Percentiles rank a stretch among this genome's conserved stretches.
These are phyloP conservation scores for Cinclus cinclus DNA, from an alignment of 2,113 vertebrate species.

Conservation along the genomic window DNA sequence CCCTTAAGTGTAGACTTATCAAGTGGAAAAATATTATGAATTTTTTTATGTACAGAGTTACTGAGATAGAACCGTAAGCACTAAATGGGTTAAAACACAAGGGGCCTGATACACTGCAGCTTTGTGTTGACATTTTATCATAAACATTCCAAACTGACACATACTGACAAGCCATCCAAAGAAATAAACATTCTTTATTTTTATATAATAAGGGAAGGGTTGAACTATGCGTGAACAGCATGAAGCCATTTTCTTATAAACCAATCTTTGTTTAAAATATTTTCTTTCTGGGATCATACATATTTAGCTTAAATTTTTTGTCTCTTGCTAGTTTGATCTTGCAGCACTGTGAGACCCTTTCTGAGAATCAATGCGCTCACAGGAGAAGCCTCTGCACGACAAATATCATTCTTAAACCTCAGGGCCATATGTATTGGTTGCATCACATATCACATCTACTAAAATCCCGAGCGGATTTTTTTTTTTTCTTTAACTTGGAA, in stretches of 20 bases:
- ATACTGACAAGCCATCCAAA: neutral
- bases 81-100: slow-evolving; percentile 34
- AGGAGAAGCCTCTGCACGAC: neutral
- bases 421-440: neutral
- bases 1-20: neutral
- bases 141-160: neutral
- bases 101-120: neutral
- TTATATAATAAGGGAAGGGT: neutral
- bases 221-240: neutral
- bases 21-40: neutral
- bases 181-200: slow-evolving; percentile 2
- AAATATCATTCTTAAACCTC: neutral
- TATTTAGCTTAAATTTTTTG: neutral
- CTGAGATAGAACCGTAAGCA: neutral
- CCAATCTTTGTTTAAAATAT: neutral
- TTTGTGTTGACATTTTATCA: neutral
- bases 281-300: neutral
- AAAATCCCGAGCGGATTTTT: neutral
- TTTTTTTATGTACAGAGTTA: neutral
- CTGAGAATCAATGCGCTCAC: neutral
- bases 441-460: neutral
- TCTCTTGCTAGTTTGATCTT: neutral
- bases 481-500: neutral
- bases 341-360: neutral
- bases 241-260: neutral